Evolutionary conservation across 2,797 vertebrate species (phyloP), one percentile per base, ranked within the genome.

Genomic region (Eleutherodactylus coqui): DNA sequence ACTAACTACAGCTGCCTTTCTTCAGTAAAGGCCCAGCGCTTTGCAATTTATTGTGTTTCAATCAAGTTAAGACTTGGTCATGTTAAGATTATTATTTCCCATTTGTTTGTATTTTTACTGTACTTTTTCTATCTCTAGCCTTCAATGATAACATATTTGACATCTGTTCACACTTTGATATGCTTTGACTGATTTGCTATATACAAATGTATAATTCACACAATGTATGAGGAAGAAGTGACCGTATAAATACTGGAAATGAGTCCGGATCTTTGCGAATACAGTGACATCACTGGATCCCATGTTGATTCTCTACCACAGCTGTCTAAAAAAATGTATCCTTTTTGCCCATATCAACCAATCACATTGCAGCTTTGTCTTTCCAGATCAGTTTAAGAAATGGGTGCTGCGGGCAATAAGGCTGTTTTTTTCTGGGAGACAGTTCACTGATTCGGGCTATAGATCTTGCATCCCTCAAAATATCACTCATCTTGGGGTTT

Each of bases 1-100:
- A 96, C 96, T 94, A 96, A 96, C 96, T 94, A 92, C 94, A 95
- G 93, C 94, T 95, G 97, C 97, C 96, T 99, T 98, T 97, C 95
- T 98, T 98, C 96, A 97, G 94, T 94, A 91, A 98, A 98, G 97
- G 97, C 96, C 93, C 79, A 53, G 41, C 67, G 81, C 86, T 88
- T 86, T 86, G 79, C 86, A 81, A 85, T 92, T 86, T 85, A 62
- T 58, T 88, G 89, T 90, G 51, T 88, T 85, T 82, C 85, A 14
- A 0, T 55, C 87, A 88, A 85, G 83, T 85, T 60, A 89, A 88
- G 89, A 45, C 53, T 38, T 85, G 41, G 29, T 86, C 89, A 85
- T 73, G 64, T 88, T 47, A 24, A 58, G 19, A 58, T 14, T 41
- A n/a, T 38, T n/a, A 58, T 38, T 78, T 36, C 51, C 51, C 21